Evolutionary conservation across 2,797 vertebrate species (phyloP), one percentile per base, ranked within the genome.

Genomic region (Clarias pachynema): DNA sequence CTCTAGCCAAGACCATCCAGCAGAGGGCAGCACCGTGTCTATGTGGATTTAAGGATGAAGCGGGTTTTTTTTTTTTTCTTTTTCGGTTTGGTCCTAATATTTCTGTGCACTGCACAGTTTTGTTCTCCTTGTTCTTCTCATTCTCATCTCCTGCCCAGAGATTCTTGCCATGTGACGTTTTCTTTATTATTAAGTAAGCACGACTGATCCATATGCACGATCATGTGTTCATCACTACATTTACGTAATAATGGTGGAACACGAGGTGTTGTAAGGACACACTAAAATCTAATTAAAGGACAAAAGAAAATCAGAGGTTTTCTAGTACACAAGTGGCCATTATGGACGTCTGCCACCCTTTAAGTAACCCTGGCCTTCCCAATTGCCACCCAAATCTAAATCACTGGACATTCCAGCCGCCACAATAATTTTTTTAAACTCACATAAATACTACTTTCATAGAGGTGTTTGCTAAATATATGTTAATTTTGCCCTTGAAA

Each of bases 21-120:
- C 29, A 84, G 82, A 74, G 82, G 16, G 82, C 82, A 77, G 72
- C 26, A 77, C 18, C 7, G 82, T 26, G 66, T 37, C 31, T 82
- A 8, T 82, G 15, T 59, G 53, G 22, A 70, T 56, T 59, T 24
- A 2, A 68, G 16, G 8, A 31, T 15, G 4, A 53, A 7, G 3
- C 40, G 44, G 2, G 10, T 12, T 49, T 14, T 49, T 49, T 3
- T 9, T 44, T 44, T 49, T 63, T 34, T 34, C 34, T 26, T 37
- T 34, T 2, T 31, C 5, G 57, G 8, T 37, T n/a, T 14, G 24
- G 24, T 65, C 15, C n/a, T 65, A 18, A 31, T 80, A 10, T 80
- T 44, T 5, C 5, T 2, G 1, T 37, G 16, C 18, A 22, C 16
- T n/a, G 14, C 5, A n/a, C 31, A 40, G 14, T 79, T 40, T n/a